These are phyloP conservation scores for Drosophila malerkotliana DNA, from an alignment of 1,140 invertebrate species.

Conservation along the genomic window DNA sequence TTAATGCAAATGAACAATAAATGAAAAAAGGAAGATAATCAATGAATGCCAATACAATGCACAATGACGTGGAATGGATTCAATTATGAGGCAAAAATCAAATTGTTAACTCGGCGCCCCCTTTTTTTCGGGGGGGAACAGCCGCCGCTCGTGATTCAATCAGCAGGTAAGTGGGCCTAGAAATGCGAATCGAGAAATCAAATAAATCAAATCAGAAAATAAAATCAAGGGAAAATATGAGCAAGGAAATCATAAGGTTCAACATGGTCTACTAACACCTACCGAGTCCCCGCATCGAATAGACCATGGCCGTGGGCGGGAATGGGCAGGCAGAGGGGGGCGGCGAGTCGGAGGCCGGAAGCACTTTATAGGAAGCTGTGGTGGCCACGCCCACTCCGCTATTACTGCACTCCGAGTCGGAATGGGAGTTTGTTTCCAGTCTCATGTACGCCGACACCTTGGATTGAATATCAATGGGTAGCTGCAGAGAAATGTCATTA, in stretches of 20 bases:
- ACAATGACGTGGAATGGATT: conserved; percentile 36
- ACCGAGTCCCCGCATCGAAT: conserved; percentile 87
- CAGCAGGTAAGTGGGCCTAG: neutral
- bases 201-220: conserved; percentile 23
- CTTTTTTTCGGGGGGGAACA: neutral
- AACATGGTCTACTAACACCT: conserved; percentile 85
- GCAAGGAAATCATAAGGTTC: conserved; percentile 37
- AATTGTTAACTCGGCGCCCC: conserved; percentile 20
- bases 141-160: neutral
- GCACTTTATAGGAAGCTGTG: conserved; percentile 83
- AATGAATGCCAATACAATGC: conserved; percentile 28
- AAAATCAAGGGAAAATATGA: conserved; percentile 12
- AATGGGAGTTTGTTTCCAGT: conserved; percentile 87
- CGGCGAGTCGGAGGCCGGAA: conserved; percentile 83
- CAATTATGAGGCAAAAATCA: conserved; percentile 41
- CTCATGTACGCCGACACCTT: conserved; percentile 92
- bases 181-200: conserved; percentile 37
- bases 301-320: conserved; percentile 95
- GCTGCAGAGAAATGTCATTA: conserved; percentile 85
- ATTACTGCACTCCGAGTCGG: conserved; percentile 82
- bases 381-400: conserved; percentile 81
- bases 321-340: conserved; percentile 86
- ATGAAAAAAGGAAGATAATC: conserved; percentile 5
- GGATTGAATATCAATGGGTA: conserved; percentile 95
- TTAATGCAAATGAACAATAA: conserved; percentile 45